Evolutionary conservation across 2,113 vertebrate genomes (phyloP), one percentile per base, ranked within the genome.

Genomic region (Megaceryle torquata): DNA sequence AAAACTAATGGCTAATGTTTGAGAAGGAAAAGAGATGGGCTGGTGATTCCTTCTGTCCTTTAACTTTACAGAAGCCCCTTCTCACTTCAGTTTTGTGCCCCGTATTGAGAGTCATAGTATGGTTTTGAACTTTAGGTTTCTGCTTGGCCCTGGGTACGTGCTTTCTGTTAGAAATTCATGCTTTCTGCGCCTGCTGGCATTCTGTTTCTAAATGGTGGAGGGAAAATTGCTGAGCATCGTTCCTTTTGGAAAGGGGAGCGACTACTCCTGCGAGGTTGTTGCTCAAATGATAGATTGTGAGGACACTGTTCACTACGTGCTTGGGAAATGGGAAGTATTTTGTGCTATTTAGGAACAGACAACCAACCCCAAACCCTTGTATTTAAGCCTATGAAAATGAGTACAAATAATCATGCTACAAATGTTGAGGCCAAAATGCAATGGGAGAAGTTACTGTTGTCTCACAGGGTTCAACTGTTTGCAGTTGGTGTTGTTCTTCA

Each of bases 21-120:
- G 63, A 31, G 54, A 35, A 25, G 9, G 41, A 18, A 44, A 59
- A 3, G 24, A 35, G 60, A 11, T 24, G 28, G 54, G 29, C 15
- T 17, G 29, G 41, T 14, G 50, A n/a, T 71, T 29, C 59, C 16
- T 37, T 63, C 50, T 86, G 41, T 14, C 60, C 72, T 72, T 53
- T 17, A 41, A 19, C 10, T 39, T 9, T 2, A 26, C 4, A 57
- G 71, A 33, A 89, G 11, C 13, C 35, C 9, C 20, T 6, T 48
- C 54, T 88, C 9, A 1, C 8, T 18, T 44, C 2, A 18, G 2
- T 64, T 85, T 82, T 76, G 16, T 37, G n/a, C 57, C 35, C 19
- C 13, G 18, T 28, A 28, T 57, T 11, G 11, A 33, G 29, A 4
- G 24, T 20, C 41, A 37, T 0, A 2, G 26, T 0, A 0, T 63